phyloP scores from a whole-genome alignment of 2,888 invertebrate species.

The Drosophila kanekoi region DNA sequence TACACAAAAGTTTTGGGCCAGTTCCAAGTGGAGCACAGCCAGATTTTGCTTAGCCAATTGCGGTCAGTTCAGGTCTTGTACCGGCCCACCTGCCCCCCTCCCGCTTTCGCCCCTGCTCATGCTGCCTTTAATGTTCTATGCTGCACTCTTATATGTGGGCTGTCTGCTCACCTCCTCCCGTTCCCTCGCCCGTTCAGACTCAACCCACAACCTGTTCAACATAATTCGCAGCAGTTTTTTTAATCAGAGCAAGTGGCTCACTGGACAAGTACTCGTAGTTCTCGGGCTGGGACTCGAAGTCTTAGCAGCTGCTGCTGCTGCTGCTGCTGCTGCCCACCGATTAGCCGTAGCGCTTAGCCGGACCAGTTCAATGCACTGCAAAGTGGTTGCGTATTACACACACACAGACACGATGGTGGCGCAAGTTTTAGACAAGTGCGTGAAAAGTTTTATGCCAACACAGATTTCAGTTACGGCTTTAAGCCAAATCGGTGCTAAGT shows the following conservation, averaged over 20 bases:
- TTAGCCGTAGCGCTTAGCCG: constrained; percentile 45
- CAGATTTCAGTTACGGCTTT: constrained; percentile 51
- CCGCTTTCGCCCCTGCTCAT: neutral
- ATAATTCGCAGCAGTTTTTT: constrained; percentile 56
- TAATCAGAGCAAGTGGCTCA: constrained; percentile 59
- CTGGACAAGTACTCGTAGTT: constrained; percentile 27
- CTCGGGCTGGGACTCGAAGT: neutral
- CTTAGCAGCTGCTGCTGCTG: constrained; percentile 33
- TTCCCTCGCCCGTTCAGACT: neutral
- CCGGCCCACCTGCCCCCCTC: neutral
- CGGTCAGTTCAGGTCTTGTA: constrained; percentile 38
- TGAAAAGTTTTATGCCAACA: constrained; percentile 60
- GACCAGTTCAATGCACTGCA: constrained; percentile 67
- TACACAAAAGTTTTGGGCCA: constrained; percentile 38
- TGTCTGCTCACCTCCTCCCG: constrained; percentile 9
- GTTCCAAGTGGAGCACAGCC: constrained; percentile 45
- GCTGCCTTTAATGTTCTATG: constrained; percentile 12
- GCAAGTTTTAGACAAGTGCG: constrained; percentile 33
- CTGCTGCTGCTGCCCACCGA: constrained; percentile 52
- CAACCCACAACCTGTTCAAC: constrained; percentile 34
- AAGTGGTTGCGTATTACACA: constrained; percentile 34
- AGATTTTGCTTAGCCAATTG: constrained; percentile 37
- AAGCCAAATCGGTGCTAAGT: constrained; percentile 70
- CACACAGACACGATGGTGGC: constrained; percentile 18
- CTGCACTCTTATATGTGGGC: constrained; percentile 29